phyloP scores from a whole-genome alignment of 2,888 invertebrate genomes.

The Phaonia tiefii region DNA sequence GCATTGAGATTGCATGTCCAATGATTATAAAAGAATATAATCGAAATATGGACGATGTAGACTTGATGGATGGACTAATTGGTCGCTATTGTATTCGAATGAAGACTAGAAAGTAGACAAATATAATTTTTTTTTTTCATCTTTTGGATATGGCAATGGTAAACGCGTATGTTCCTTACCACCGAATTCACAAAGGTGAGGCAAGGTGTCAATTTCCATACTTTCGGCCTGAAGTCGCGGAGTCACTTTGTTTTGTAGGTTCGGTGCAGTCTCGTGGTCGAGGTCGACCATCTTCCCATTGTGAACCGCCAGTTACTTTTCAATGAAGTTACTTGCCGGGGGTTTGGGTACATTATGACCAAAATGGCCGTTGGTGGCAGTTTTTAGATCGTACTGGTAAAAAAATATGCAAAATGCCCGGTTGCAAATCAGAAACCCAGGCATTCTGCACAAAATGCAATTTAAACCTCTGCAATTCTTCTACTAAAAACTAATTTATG shows the following conservation, averaged over 20 bases:
- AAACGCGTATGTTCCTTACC: neutral
- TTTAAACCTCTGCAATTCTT: neutral
- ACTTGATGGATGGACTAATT: too few species aligned
- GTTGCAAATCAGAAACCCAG: neutral
- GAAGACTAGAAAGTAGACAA: neutral
- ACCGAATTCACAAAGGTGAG: neutral
- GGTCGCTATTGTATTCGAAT: too few species aligned
- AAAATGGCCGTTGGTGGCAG: too few species aligned
- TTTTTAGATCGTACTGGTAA: neutral
- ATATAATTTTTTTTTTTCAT: too few species aligned
- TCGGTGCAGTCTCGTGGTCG: neutral
- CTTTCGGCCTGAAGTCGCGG: neutral
- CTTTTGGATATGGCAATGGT: neutral
- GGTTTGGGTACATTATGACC: neutral
- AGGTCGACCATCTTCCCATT: slow-evolving; percentile 3
- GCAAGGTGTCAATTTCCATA: neutral
- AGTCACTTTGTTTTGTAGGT: neutral
- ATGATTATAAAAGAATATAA: too few species aligned
- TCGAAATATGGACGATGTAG: too few species aligned
- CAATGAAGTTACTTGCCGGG: neutral
- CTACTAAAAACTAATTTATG: neutral
- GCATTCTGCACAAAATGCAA: slow-evolving; percentile 1
- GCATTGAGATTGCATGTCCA: too few species aligned
- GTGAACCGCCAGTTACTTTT: neutral
- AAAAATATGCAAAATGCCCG: neutral